Evolutionary conservation across 2,797 vertebrate genomes (phyloP).

Genomic region (Carcharodon carcharias): DNA sequence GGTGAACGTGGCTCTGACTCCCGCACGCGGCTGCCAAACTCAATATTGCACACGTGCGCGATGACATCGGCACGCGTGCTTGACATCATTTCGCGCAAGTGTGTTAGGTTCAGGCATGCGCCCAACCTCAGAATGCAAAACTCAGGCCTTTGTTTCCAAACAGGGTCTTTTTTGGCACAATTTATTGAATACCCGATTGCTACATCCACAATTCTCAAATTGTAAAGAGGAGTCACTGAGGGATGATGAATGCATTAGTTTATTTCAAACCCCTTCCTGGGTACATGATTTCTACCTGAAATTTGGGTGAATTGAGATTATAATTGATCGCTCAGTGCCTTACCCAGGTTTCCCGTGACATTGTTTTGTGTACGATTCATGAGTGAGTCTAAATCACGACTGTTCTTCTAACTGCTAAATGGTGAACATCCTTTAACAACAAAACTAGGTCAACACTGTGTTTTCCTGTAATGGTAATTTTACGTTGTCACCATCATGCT

Average conservation of each 20-base stretch:
- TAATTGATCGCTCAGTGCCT: constrained; percentile 34
- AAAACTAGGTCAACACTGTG: not conserved
- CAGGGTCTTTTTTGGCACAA: not conserved
- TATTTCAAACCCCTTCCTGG: not conserved
- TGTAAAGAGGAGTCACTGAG: not conserved
- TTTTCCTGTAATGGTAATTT: not conserved
- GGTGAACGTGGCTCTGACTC: too few species aligned
- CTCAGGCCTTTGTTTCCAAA: not conserved
- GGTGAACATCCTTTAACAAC: not conserved
- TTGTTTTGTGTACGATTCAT: constrained; percentile 14
- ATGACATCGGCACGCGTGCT: too few species aligned
- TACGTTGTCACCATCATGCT: not conserved
- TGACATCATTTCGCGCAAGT: too few species aligned
- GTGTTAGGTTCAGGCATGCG: too few species aligned
- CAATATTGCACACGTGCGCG: too few species aligned
- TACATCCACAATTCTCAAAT: not conserved
- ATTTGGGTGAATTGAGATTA: not conserved
- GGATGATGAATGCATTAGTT: not conserved
- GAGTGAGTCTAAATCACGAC: constrained; percentile 14
- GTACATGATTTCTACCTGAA: constrained; percentile 24
- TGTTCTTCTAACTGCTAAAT: not conserved
- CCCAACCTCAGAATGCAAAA: too few species aligned
- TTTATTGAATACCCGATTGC: not conserved
- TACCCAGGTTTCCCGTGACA: not conserved
- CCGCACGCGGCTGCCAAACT: too few species aligned